phyloP scores from a whole-genome alignment of 2,888 invertebrate genomes.

The Cephus pygmeus region DNA sequence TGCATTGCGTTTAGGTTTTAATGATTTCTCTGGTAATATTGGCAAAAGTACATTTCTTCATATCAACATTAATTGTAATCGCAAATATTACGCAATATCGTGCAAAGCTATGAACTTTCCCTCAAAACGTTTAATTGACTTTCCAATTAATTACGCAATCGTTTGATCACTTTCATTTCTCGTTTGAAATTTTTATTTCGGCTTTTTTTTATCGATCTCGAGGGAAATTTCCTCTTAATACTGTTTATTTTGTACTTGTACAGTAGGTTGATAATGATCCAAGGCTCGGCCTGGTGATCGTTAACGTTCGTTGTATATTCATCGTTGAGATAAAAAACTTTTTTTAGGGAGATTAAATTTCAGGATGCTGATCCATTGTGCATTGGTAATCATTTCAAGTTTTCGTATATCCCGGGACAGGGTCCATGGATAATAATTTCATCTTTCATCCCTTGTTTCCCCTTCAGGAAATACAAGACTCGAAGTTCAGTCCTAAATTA shows the following conservation, averaged over 20 bases:
- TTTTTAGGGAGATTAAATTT: constrained; percentile 18
- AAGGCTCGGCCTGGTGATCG: constrained; percentile 25
- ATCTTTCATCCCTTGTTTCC: background rate
- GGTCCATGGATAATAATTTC: background rate
- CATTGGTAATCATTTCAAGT: constrained; percentile 35
- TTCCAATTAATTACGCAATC: background rate
- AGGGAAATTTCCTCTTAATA: too few relatives aligned
- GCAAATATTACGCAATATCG: background rate
- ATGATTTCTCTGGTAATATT: background rate
- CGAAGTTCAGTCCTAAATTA: background rate
- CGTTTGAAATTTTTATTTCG: too few relatives aligned
- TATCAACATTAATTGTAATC: background rate
- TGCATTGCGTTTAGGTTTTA: background rate
- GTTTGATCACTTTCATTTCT: too few relatives aligned
- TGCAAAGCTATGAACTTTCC: background rate
- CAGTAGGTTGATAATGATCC: background rate
- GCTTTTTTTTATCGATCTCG: too few relatives aligned
- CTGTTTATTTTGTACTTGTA: too few relatives aligned
- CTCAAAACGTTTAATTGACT: background rate
- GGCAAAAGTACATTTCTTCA: background rate
- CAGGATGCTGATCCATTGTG: constrained; percentile 27
- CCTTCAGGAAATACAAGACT: background rate
- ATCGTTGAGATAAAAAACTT: constrained; percentile 33
- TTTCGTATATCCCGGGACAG: constrained; percentile 34
- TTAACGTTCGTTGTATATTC: constrained; percentile 39